Conservation (phyloP, 1,140 invertebrate species). For the Orchestia grillus region DNA sequence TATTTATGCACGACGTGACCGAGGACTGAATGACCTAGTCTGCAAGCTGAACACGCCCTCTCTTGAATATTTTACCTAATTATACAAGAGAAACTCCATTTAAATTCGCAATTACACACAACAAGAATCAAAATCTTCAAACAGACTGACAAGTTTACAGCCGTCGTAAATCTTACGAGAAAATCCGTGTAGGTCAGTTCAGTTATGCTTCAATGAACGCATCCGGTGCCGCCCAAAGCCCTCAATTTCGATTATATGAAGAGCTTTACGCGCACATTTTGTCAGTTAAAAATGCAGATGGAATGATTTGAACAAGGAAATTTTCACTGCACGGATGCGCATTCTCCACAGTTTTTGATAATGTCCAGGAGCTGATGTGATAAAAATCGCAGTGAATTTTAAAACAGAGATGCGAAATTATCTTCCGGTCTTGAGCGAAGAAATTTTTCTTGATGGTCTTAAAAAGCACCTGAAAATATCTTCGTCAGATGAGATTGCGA, state of each 20-base stretch:
- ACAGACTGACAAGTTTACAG: slow-evolving; percentile 22
- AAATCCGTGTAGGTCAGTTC: not conserved
- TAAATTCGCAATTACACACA: slow-evolving; percentile 13
- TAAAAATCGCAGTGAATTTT: too few relatives aligned
- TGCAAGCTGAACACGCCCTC: not conserved
- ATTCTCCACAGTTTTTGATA: not conserved
- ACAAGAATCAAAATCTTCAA: not conserved
- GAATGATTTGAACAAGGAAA: not conserved
- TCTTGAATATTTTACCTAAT: not conserved
- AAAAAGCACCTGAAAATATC: not conserved
- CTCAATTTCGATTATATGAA: not conserved
- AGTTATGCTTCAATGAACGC: not conserved
- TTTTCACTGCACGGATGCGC: not conserved
- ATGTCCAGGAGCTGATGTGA: not conserved
- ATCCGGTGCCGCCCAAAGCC: not conserved
- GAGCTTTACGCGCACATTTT: not conserved
- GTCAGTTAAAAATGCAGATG: not conserved
- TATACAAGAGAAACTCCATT: slow-evolving; percentile 1
- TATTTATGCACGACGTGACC: not conserved
- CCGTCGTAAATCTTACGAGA: slow-evolving; percentile 15
- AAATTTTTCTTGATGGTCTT: not conserved
- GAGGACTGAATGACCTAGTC: not conserved
- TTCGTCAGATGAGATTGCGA: not conserved
- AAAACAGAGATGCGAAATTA: not conserved
- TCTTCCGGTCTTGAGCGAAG: not conserved